phyloP scores from a whole-genome alignment of 2,797 vertebrate genomes.

The Arrhamphus sclerolepis region DNA sequence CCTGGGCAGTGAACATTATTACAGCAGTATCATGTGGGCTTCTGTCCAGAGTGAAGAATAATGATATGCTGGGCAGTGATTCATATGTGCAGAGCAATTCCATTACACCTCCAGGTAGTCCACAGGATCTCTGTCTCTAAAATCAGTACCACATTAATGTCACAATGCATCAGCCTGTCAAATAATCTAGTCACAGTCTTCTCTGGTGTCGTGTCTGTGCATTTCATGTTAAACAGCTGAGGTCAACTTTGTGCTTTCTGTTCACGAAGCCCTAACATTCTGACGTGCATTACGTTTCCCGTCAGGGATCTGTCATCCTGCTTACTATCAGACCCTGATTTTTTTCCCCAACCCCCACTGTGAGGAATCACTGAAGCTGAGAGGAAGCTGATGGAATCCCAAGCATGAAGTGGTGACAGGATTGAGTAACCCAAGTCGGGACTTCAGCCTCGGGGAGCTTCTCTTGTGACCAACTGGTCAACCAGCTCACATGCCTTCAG shows the following conservation, averaged over 20 bases:
- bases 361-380: conserved; percentile 61
- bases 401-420: conserved; percentile 79
- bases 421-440: conserved; percentile 72
- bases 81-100: conserved; percentile 54
- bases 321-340: conserved; percentile 68
- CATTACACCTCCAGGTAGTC: conserved; percentile 50
- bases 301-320: conserved; percentile 49
- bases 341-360: conserved; percentile 37
- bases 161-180: conserved; percentile 9
- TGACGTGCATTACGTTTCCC: conserved; percentile 54
- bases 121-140: conserved; percentile 48
- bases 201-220: not conserved
- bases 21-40: conserved; percentile 15
- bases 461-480: conserved; percentile 47
- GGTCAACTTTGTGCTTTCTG: conserved; percentile 55
- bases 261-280: conserved; percentile 71
- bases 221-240: conserved; percentile 19
- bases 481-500: conserved; percentile 46
- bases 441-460: conserved; percentile 57
- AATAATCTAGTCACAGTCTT: conserved; percentile 13
- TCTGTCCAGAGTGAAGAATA: conserved; percentile 41
- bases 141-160: conserved; percentile 30
- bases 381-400: conserved; percentile 80
- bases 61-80: conserved; percentile 52
- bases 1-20: conserved; percentile 5